phyloP scores from a whole-genome alignment of 2,888 invertebrate species.

The Liodrosophila aerea region DNA sequence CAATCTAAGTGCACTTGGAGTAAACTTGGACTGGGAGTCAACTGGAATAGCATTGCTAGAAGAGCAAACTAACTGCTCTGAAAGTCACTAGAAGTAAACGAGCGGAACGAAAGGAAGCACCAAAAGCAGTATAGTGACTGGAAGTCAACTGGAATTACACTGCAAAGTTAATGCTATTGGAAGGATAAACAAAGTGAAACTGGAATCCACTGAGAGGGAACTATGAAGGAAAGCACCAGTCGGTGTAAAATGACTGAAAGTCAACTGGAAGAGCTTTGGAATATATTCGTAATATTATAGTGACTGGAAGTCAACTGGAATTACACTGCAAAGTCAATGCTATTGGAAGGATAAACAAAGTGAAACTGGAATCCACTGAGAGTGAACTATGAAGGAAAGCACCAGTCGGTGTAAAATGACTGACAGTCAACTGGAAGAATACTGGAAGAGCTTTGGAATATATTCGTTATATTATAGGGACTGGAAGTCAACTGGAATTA shows the following conservation, averaged over 20 bases:
- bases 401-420: background rate
- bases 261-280: conserved; percentile 11
- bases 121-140: background rate
- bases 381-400: background rate
- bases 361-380: background rate
- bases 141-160: too few species aligned
- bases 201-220: too few species aligned
- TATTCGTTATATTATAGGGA: too few species aligned
- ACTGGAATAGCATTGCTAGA: background rate
- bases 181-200: too few species aligned
- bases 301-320: background rate
- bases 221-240: too few species aligned
- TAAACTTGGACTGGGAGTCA: background rate
- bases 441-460: background rate
- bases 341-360: background rate
- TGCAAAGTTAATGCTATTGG: too few species aligned
- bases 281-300: too few species aligned
- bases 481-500: too few species aligned
- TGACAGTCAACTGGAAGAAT: conserved; percentile 1
- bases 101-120: too few species aligned
- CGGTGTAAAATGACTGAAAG: too few species aligned
- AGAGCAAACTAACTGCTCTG: background rate
- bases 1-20: too few species aligned
- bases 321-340: too few species aligned
- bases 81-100: background rate